Evolutionary conservation across 2,888 invertebrate species (phyloP), one percentile per base, ranked within the genome.

Genomic region (Invenusta paracnida): DNA sequence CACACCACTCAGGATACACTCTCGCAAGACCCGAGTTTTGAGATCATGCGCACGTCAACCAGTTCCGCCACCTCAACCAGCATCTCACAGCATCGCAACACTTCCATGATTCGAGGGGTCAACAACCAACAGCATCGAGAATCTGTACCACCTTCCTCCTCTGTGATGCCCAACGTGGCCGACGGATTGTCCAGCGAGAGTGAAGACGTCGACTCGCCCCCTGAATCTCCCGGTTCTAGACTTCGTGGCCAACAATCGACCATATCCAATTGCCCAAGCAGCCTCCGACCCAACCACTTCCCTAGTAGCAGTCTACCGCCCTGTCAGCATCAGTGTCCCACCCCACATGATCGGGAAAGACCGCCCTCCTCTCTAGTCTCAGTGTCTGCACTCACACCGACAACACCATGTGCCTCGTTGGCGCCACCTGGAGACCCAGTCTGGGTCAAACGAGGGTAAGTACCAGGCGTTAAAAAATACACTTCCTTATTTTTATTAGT

Each of bases 81-180:
- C 5, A n/a, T n/a, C n/a, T n/a, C n/a, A n/a, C 11, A 5, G 48
- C 5, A 48, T 48, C 48, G 48, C 17, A 5, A 5, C 48, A 17
- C 48, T 11, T 5, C 11, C 17, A 17, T 5, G 17, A 17, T 48
- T 17, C 5, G 17, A 17, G 2, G 73, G 17, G 48, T 17, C 5
- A 48, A 48, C 48, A 48, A 48, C 17, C 48, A 17, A 17, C 48
- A 48, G 48, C 5, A 5, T 17, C 5, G 48, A 11, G 48, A 48
- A 11, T 5, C 48, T 48, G 17, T 11, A 48, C 48, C 5, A 17
- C 5, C n/a, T n/a, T 5, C 2, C 27, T n/a, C 73, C 2, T 23
- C 23, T 23, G 73, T 73, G 73, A 73, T 73, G 73, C 73, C 73
- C 73, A 73, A 73, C 73, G 73, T 73, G 73, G 73, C 73, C 73